Evolutionary conservation across 2,888 invertebrate genomes (phyloP), one percentile per base, ranked within the genome.

Genomic region (Xestoiulus laeticollis): DNA sequence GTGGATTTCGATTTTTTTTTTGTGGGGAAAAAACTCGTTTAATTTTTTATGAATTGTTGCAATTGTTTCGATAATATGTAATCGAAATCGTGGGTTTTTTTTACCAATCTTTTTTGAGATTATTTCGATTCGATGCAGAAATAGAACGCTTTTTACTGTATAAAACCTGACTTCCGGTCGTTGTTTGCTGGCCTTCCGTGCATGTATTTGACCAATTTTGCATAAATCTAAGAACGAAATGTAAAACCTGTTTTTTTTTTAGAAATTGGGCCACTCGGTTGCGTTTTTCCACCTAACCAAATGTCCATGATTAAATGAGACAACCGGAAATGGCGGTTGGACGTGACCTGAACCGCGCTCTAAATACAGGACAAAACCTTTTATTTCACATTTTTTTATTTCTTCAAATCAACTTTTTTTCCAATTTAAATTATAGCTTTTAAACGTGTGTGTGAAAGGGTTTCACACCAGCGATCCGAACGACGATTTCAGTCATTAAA

Each of bases 331-430:
- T 53, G n/a, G 86, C 8, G 19, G 19, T 59, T 86, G 32, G 14
- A 59, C 53, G 59, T 86, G 86, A 86, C 86, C 86, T 32, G 32
- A 59, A 59, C 68, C 68, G 30, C 86, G 86, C 86, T 53, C 86
- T 59, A 86, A n/a, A 59, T 86, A 32, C 86, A 86, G 86, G 59
- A 30, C 86, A 86, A 86, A 86, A 30, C 19, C 86, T 59, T 86
- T 59, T n/a, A 8, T 48, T 43, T 43, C 6, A 12, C 43, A 43
- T 43, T 43, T 43, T 43, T 43, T 12, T 43, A 8, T 43, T 43
- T 43, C 12, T 43, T 48, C 12, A 38, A 5, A 38, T 38, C 38
- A 38, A 5, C 3, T 38, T 38, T 38, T 38, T 38, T 38, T 38
- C 38, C 38, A 38, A 3, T 6, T 16, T 48, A 48, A 48, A 48